A percentile compares a stretch with the other conserved stretches of the same genome.
phyloP scores from a whole-genome alignment of 1,140 invertebrate genomes.

The Pseudomyrmex sp. region DNA sequence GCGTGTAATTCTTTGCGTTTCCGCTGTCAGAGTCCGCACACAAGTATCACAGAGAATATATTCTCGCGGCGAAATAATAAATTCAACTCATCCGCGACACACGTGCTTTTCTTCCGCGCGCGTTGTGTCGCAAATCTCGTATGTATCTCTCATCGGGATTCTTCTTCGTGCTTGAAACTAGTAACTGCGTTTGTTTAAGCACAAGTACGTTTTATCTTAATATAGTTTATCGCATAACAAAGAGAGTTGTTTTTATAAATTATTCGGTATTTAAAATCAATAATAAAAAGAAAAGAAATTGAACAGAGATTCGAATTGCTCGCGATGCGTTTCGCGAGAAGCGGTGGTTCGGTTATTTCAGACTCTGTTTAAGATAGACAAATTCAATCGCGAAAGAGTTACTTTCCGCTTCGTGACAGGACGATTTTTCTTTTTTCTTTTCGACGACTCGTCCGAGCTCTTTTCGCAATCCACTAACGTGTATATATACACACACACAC shows the following conservation, averaged over 20 bases:
- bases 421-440: background rate
- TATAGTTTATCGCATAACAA: no score
- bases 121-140: background rate
- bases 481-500: no score
- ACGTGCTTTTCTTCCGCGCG: background rate
- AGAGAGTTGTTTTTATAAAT: no score
- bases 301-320: no score
- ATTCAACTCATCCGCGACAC: background rate
- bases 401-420: background rate
- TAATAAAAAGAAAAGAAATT: no score
- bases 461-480: background rate
- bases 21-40: background rate
- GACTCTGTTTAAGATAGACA: background rate
- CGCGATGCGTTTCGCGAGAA: no score
- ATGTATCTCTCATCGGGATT: no score
- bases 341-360: background rate
- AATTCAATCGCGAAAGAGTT: background rate
- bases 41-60: background rate
- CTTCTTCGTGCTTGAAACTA: no score
- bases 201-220: no score
- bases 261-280: no score
- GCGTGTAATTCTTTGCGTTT: slow-evolving; percentile 42
- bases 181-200: no score
- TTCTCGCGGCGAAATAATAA: background rate
- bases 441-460: background rate